Conservation (phyloP, 2,113 vertebrate species). For the Aramus guarauna region DNA sequence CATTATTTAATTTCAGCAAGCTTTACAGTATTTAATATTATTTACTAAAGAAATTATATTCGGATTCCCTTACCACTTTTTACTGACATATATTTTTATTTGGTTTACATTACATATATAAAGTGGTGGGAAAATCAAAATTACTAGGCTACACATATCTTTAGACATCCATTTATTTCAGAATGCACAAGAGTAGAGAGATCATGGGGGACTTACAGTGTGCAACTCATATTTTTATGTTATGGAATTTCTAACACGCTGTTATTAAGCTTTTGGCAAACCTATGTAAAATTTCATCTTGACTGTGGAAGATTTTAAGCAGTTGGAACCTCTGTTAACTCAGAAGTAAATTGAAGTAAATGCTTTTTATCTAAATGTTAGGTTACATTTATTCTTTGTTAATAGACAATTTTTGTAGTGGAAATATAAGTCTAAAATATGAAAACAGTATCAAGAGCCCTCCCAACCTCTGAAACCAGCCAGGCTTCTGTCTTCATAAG, state of each 20-base stretch:
- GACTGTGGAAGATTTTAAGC: not conserved
- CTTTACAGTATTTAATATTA: not conserved
- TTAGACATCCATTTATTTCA: not conserved
- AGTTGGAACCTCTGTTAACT: not conserved
- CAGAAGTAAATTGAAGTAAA: not conserved
- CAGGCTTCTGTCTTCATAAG: not conserved
- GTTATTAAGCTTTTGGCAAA: not conserved
- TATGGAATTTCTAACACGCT: not conserved
- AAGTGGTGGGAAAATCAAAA: not conserved
- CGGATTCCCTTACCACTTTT: not conserved
- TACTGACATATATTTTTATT: not conserved
- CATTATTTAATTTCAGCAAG: not conserved
- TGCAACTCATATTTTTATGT: not conserved
- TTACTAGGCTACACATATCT: not conserved
- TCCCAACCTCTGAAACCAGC: not conserved
- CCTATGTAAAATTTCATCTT: not conserved
- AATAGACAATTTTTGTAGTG: not conserved
- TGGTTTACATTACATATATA: not conserved
- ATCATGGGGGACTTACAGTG: not conserved
- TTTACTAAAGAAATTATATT: not conserved
- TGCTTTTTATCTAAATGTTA: not conserved
- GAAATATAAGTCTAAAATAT: not conserved
- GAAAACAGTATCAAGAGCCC: not conserved
- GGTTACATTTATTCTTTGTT: not conserved
- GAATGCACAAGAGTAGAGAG: not conserved